Base-by-base conservation (phyloP, 2,113 vertebrate species). In the Pavo muticus region DNA sequence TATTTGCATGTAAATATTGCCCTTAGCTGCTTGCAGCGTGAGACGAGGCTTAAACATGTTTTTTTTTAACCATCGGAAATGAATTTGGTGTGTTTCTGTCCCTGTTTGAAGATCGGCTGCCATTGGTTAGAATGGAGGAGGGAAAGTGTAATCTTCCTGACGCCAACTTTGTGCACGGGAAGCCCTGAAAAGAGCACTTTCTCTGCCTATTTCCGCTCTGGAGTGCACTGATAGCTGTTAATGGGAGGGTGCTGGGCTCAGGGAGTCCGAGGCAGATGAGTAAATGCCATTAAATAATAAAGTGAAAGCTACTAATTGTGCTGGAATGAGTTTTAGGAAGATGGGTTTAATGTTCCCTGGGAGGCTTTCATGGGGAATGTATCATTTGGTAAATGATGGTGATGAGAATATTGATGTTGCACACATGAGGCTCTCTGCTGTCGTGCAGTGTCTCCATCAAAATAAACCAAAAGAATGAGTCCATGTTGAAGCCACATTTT, bases 281-380 rank as follows among this genome's bases (percentile, higher is more conserved):
- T 45, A 82, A 83, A 68, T 68, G 47, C 45, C 8, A 3, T 69
- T 84, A 69, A 56, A 40, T n/a, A 74, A 44, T 45, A 42, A 56
- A 82, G 47, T 44, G 45, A 59, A 81, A 65, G 39, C 39, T 71
- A 54, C 14, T 80, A 76, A 84, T 42, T 67, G 16, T 37, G 35
- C 79, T 82, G 50, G 84, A 94, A 42, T 23, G 72, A 79, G 35
- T 76, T 89, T 23, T 5, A 73, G 32, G 23, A 84, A 59, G 32
- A 63, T 77, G 42, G 35, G 30, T 54, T 83, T 80, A 52, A n/a
- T 54, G 69, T 29, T 79, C 73, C 72, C 47, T 76, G 47, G 68
- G 32, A 64, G 75, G 48, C 29, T 76, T 87, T 73, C 69, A 42
- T 25, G 63, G 77, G 52, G 50, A 64, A 57, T 32, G 17, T 32